Percentiles rank a stretch among this genome's conserved stretches.
These are phyloP conservation scores for Cistogaster globosa DNA, from an alignment of 2,888 invertebrate genomes.

Conservation along the genomic window DNA sequence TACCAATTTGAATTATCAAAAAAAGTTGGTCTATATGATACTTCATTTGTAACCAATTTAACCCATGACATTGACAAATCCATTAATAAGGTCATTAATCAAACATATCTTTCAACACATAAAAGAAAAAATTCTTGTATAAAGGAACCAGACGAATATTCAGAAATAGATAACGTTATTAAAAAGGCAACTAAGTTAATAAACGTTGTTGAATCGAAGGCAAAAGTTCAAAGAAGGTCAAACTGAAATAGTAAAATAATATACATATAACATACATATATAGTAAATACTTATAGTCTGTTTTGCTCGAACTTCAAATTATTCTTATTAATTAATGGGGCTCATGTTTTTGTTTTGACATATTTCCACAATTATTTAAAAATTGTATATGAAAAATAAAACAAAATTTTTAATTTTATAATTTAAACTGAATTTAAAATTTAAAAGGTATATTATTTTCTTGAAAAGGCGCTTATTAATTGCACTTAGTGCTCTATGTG, in stretches of 20 bases:
- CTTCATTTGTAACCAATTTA: conserved; percentile 47
- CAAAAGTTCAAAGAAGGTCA: conserved; percentile 14
- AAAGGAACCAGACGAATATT: conserved; percentile 52
- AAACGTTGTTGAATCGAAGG: conserved; percentile 75
- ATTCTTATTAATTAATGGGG: too few relatives aligned
- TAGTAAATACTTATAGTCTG: too few relatives aligned
- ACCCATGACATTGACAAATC: conserved; percentile 65
- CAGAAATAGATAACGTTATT: conserved; percentile 71
- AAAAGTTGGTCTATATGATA: conserved; percentile 72
- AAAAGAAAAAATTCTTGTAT: conserved; percentile 32
- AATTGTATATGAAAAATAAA: too few relatives aligned
- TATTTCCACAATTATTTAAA: too few relatives aligned
- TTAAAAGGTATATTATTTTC: too few relatives aligned
- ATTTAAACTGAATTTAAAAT: too few relatives aligned
- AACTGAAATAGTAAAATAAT: neutral
- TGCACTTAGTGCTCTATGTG: too few relatives aligned
- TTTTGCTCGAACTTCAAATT: too few relatives aligned
- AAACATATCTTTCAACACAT: neutral
- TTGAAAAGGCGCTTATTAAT: too few relatives aligned
- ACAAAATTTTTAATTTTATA: too few relatives aligned
- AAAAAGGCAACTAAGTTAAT: conserved; percentile 73
- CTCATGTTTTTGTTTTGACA: too few relatives aligned
- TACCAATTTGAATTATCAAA: conserved; percentile 75
- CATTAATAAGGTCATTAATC: conserved; percentile 59
- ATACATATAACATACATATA: too few relatives aligned